Percentiles rank a stretch among this genome's conserved stretches.
phyloP scores from a whole-genome alignment of 2,113 vertebrate genomes.

The Ammospiza nelsoni region DNA sequence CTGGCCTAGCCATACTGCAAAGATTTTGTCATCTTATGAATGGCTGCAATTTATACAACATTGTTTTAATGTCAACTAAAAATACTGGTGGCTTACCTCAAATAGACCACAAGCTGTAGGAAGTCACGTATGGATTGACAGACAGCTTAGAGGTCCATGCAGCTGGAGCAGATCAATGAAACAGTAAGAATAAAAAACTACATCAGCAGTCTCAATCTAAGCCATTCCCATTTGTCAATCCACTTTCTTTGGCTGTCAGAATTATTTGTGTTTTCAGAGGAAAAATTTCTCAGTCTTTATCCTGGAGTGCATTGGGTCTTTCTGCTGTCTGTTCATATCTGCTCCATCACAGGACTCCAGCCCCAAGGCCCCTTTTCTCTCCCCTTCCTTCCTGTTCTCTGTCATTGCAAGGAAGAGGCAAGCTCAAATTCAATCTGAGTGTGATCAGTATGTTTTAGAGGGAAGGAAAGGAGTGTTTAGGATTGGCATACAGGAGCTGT shows the following conservation, averaged over 20 bases:
- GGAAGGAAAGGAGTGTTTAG: not conserved
- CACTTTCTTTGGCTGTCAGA: not conserved
- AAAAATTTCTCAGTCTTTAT: not conserved
- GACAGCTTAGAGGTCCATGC: not conserved
- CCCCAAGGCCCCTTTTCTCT: conserved; percentile 38
- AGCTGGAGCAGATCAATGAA: not conserved
- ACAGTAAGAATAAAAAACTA: not conserved
- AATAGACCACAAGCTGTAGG: not conserved
- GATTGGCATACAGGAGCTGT: not conserved
- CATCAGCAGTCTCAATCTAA: not conserved
- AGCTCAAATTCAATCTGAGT: conserved; percentile 28
- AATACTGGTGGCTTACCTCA: not conserved
- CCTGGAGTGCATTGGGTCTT: not conserved
- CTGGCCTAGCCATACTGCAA: not conserved
- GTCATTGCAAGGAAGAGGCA: conserved; percentile 38
- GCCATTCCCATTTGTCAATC: not conserved
- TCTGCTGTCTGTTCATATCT: conserved; percentile 22
- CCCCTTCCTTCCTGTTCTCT: conserved; percentile 42
- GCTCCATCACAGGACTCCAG: not conserved
- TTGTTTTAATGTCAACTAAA: not conserved
- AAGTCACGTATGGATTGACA: not conserved
- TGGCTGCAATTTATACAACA: not conserved
- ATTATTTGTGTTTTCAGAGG: conserved; percentile 24
- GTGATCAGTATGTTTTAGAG: conserved; percentile 11
- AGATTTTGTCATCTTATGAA: not conserved